Evolutionary conservation across 2,113 vertebrate species (phyloP).

Genomic region (Mobula hypostoma): DNA sequence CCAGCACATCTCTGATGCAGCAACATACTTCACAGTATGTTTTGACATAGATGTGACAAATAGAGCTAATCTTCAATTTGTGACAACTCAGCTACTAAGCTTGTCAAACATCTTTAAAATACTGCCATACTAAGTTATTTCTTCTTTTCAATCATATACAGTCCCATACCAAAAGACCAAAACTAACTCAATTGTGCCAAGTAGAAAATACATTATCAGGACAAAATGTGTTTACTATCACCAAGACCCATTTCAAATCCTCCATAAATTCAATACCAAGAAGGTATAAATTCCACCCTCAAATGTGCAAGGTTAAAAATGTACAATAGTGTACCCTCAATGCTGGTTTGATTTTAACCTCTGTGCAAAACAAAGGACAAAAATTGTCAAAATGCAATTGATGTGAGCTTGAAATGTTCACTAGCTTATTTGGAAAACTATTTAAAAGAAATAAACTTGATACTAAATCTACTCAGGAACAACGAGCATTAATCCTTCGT

Average conservation of each 20-base stretch:
- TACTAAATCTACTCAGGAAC: not conserved
- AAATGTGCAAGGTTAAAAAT: not conserved
- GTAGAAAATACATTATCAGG: not conserved
- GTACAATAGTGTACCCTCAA: not conserved
- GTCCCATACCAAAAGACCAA: not conserved
- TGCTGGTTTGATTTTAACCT: not conserved
- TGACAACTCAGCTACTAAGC: no score
- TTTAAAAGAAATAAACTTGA: no score
- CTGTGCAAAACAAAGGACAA: not conserved
- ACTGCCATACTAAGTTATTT: not conserved
- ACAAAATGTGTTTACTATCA: not conserved
- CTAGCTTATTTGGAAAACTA: not conserved
- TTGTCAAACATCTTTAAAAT: not conserved
- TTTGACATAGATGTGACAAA: no score
- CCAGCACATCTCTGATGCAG: no score
- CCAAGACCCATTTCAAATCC: not conserved
- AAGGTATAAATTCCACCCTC: not conserved
- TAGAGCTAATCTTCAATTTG: no score
- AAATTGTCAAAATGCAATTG: not conserved
- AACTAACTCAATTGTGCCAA: not conserved
- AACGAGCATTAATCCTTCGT: not conserved
- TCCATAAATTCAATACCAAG: not conserved
- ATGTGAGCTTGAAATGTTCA: not conserved
- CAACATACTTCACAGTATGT: no score
- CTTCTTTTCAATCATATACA: not conserved